Conservation (phyloP, 1,140 invertebrate genomes). For the Pogonomyrmex barbatus region DNA sequence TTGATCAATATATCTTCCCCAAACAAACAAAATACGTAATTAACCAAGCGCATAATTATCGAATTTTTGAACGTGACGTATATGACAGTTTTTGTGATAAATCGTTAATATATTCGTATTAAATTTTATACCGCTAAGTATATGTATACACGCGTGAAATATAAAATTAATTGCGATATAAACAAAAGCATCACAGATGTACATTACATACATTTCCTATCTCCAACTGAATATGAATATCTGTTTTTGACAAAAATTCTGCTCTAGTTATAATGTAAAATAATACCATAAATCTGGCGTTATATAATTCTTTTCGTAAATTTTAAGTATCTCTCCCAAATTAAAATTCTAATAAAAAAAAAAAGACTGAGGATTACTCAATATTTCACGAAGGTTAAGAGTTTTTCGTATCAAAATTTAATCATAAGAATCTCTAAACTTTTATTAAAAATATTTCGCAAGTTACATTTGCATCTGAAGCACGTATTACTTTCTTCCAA, state of each 20-base stretch:
- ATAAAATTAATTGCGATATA: constrained; percentile 17
- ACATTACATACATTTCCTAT: not conserved
- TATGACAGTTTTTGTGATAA: not conserved
- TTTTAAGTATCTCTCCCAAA: not conserved
- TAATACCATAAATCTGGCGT: constrained; percentile 6
- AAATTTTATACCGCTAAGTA: not conserved
- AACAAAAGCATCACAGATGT: not conserved
- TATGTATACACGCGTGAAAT: not conserved
- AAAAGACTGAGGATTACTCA: not conserved
- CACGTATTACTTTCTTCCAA: not conserved
- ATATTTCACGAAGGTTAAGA: not conserved
- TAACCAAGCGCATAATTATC: constrained; percentile 29
- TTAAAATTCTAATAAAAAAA: not conserved
- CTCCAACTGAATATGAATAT: not conserved
- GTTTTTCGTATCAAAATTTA: not conserved
- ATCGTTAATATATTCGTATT: not conserved
- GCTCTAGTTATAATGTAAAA: not conserved
- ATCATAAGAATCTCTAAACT: not conserved
- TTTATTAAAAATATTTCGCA: constrained; percentile 11
- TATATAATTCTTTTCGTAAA: not conserved
- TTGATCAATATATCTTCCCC: constrained; percentile 4
- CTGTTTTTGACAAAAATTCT: not conserved
- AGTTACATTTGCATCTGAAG: not conserved
- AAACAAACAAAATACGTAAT: constrained; percentile 7
- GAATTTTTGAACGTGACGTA: not conserved